Evolutionary conservation across 1,140 invertebrate genomes (phyloP), one percentile per base, ranked within the genome.

Genomic region (Papilio helenus): DNA sequence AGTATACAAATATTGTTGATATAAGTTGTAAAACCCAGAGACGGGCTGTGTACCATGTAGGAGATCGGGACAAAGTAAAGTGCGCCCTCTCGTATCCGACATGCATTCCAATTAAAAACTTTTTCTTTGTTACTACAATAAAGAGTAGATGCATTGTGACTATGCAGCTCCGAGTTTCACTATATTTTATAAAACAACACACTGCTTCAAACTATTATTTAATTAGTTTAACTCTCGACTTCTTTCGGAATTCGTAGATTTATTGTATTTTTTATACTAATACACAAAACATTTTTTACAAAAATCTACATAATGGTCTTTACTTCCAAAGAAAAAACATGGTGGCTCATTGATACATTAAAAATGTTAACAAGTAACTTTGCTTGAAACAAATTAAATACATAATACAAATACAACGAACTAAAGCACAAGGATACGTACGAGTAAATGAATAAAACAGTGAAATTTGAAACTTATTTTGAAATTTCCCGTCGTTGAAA

Each of bases 71-170:
- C 61, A 68, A 34, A 68, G 61, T 68, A 29, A 68, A 68, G 61
- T 68, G 26, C 26, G 26, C 61, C 26, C 61, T 68, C 61, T 26
- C 26, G 26, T 68, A 29, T 68, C 61, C 26, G 61, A 68, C 61
- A 34, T 68, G 23, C 26, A 68, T 68, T 68, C 61, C 61, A 68
- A 68, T 68, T 68, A 68, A 68, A 68, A 68, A 68, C 26, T 68
- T 68, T 68, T 68, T 68, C 61, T 68, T 68, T 68, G 61, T 68
- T 68, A 29, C 14, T 68, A 5, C 26, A 68, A 18, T 65, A 29
- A 4, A 68, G 26, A 29, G 26, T 68, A 68, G 23, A 34, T 68
- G 23, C 26, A 68, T 68, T 68, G 61, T 68, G 61, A 26, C 58
- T 68, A 26, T 26, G 26, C 58, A 61, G 58, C 12, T 16, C 5